phyloP scores from a whole-genome alignment of 2,113 vertebrate genomes.

The Symphodus melops region DNA sequence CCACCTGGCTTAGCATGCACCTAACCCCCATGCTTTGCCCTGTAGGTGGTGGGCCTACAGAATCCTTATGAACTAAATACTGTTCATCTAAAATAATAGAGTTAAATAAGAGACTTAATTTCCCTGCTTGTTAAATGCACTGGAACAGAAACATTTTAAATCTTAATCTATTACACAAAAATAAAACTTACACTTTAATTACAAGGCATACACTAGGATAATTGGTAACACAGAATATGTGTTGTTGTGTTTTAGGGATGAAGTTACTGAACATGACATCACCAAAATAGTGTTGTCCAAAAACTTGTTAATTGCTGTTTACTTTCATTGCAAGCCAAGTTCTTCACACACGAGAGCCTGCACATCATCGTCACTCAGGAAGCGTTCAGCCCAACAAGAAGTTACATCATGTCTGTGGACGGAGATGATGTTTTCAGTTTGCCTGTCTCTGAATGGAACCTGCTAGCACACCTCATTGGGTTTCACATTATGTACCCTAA shows the following conservation, averaged over 20 bases:
- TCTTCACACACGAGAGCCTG: slow-evolving; percentile 55
- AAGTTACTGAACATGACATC: slow-evolving; percentile 32
- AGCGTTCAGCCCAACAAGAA: slow-evolving; percentile 33
- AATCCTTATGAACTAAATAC: not conserved
- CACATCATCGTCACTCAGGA: slow-evolving; percentile 55
- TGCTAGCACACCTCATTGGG: slow-evolving; percentile 56
- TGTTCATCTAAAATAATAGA: not conserved
- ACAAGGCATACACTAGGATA: not conserved
- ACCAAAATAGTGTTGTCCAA: slow-evolving; percentile 40
- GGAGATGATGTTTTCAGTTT: slow-evolving; percentile 18
- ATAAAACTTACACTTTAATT: not conserved
- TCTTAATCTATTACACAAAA: not conserved
- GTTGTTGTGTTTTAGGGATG: not conserved
- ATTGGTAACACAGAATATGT: not conserved
- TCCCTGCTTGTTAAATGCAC: not conserved
- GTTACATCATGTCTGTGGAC: slow-evolving; percentile 72
- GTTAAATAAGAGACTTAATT: not conserved
- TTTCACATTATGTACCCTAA: slow-evolving; percentile 68
- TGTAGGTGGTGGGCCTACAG: too few species aligned
- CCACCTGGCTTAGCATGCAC: too few species aligned
- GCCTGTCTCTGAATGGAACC: slow-evolving; percentile 46
- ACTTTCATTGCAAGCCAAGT: slow-evolving; percentile 57
- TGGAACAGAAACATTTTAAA: not conserved
- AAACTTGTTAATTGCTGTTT: slow-evolving; percentile 43
- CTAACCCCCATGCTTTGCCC: too few species aligned